These are phyloP conservation scores for Dynastes hyllus DNA, from an alignment of 2,888 invertebrate species.

Conservation along the genomic window DNA sequence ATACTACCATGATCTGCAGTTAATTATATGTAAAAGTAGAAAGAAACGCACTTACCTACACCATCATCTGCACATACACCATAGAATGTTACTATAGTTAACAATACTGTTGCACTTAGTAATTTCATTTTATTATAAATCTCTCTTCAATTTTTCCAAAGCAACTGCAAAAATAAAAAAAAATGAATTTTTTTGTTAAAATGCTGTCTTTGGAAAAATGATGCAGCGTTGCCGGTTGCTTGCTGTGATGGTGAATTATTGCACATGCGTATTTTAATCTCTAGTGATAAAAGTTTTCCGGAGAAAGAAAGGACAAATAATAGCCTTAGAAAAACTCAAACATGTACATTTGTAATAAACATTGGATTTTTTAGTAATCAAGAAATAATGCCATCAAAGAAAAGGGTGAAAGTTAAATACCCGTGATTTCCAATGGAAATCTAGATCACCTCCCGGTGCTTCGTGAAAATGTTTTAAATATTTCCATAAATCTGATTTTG, in stretches of 20 bases:
- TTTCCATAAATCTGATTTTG: too few species aligned
- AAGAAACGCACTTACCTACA: constrained; percentile 14
- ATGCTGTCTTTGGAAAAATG: too few species aligned
- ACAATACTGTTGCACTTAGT: constrained; percentile 5
- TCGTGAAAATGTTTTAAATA: too few species aligned
- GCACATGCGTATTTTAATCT: constrained; percentile 24
- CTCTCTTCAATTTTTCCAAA: background rate
- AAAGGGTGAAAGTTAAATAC: too few species aligned
- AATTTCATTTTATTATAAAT: constrained; percentile 22
- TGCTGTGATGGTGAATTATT: background rate
- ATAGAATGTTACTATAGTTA: constrained; percentile 16
- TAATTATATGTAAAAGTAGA: constrained; percentile 19
- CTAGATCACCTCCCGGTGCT: too few species aligned
- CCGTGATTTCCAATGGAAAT: too few species aligned
- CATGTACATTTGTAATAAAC: too few species aligned
- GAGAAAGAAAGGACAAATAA: too few species aligned
- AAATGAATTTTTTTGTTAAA: constrained; percentile 7
- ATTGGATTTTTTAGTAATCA: too few species aligned
- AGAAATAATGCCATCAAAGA: too few species aligned
- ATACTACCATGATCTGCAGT: constrained; percentile 34
- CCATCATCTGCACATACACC: background rate
- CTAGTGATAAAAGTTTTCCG: too few species aligned
- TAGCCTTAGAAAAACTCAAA: too few species aligned
- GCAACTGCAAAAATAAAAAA: constrained; percentile 12
- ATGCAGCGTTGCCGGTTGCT: constrained; percentile 26